Base-by-base conservation (phyloP, 2,113 vertebrate genomes). In the Oophaga pumilio region DNA sequence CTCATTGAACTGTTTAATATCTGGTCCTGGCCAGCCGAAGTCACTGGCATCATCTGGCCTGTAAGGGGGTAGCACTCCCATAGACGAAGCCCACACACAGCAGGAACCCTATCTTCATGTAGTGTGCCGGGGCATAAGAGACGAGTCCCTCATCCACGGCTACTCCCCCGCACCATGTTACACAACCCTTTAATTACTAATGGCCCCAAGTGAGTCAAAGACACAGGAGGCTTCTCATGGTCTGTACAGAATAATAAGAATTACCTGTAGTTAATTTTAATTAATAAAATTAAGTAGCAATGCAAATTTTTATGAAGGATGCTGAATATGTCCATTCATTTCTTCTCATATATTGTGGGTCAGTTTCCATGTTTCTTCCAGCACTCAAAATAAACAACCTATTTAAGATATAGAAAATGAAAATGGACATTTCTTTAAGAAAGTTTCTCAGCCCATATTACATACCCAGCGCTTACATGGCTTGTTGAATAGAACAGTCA, bases 401-500 rank as follows among this genome's bases (percentile, higher is more conserved):
- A 73, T 49, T 20, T 49, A 49, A 71, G 13, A 73, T 13, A 15
- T 28, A 33, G 68, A 14, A 71, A 33, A 33, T 71, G 68, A 71
- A 33, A 71, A 17, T 8, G 4, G 24, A 2, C 7, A 49, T 2
- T 73, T 73, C 18, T 20, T 43, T 20, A 18, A 73, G 69, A 73
- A 71, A 71, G 17, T 73, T 74, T 74, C 17, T 10, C 43, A 49
- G 43, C 18, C 43, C 3, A 49, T 50, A 74, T 50, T 50, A 49
- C 11, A 33, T 73, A 50, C 10, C 18, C 26, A 50, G 71, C 33
- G 4, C 71, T 74, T 49, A 74, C 43, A 74, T 22, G 71, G 8
- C 71, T 50, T 22, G 71, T 74, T 74, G 18, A 74, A 74, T 74
- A 74, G 33, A 74, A 74, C 71, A 74, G 43, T 74, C 71, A 74